Percentiles rank a stretch among this genome's conserved stretches.
Evolutionary conservation across 2,113 vertebrate species (phyloP).

Genomic region (Potamarius usumacintae): DNA sequence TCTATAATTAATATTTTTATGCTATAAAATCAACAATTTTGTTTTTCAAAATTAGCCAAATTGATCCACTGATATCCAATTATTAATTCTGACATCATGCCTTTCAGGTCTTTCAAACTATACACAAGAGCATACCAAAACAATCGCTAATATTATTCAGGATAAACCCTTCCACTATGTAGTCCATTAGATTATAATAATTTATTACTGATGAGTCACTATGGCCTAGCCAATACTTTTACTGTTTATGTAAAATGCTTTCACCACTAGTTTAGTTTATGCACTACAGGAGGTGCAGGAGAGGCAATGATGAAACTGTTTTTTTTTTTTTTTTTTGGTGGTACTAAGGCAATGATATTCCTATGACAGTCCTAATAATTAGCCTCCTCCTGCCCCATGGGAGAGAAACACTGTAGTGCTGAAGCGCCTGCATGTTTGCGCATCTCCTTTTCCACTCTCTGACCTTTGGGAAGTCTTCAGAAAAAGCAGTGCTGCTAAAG

Average conservation of each 20-base stretch:
- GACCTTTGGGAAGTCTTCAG: slow-evolving; percentile 59
- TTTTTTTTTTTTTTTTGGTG: slow-evolving; percentile 44
- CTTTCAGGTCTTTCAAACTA: background rate
- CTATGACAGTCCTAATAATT: slow-evolving; percentile 56
- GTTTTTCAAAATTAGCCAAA: background rate
- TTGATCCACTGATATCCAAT: no score
- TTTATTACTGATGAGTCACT: background rate
- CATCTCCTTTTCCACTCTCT: slow-evolving; percentile 63
- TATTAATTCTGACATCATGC: background rate
- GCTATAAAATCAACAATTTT: background rate
- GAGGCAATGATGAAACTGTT: slow-evolving; percentile 39
- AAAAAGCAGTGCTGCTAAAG: slow-evolving; percentile 41
- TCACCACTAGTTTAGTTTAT: background rate
- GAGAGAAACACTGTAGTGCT: slow-evolving; percentile 32
- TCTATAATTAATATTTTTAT: background rate
- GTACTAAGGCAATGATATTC: slow-evolving; percentile 47
- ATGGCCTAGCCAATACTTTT: background rate
- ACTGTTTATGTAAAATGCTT: background rate
- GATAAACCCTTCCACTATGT: background rate
- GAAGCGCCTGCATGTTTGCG: slow-evolving; percentile 48
- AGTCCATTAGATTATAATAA: background rate
- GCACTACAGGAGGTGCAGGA: background rate
- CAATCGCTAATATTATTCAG: background rate
- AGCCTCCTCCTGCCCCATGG: slow-evolving; percentile 30
- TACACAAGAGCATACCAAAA: background rate